phyloP scores from a whole-genome alignment of 2,113 vertebrate genomes.

The Aphyosemion australe region DNA sequence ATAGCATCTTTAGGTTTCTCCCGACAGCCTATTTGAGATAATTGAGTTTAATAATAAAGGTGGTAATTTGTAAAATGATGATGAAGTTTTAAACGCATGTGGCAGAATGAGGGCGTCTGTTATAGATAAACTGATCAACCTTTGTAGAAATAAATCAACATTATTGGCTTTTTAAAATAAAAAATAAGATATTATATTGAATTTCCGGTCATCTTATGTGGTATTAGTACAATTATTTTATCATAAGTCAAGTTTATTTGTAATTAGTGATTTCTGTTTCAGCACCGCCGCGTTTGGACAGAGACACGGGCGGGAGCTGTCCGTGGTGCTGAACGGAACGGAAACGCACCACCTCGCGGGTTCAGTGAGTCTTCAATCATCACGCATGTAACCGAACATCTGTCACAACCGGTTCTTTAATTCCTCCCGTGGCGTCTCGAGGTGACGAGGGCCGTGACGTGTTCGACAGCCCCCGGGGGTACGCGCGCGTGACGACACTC shows the following conservation, averaged over 20 bases:
- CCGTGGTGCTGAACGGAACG: constrained; percentile 72
- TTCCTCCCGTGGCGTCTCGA: constrained; percentile 10
- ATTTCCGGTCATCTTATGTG: too few relatives aligned
- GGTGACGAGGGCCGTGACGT: constrained; percentile 37
- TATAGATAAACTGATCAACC: too few relatives aligned
- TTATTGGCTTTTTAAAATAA: too few relatives aligned
- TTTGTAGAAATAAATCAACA: too few relatives aligned
- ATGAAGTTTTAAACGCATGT: too few relatives aligned
- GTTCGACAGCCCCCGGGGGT: constrained; percentile 21
- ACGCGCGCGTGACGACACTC: constrained; percentile 49
- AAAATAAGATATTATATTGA: too few relatives aligned
- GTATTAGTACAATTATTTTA: too few relatives aligned
- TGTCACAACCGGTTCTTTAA: neutral
- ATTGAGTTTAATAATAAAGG: neutral
- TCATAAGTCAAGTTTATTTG: too few relatives aligned
- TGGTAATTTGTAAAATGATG: too few relatives aligned
- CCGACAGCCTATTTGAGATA: neutral
- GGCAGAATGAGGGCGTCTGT: too few relatives aligned
- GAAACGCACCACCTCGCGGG: neutral
- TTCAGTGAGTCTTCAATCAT: neutral
- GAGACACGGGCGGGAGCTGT: constrained; percentile 60
- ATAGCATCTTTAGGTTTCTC: neutral
- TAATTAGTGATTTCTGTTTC: constrained; percentile 21
- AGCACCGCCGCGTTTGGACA: constrained; percentile 45
- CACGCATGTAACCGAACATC: neutral